Percentiles rank a stretch among this genome's conserved stretches.
Conservation (phyloP, 2,888 invertebrate genomes). For the Oscheius onirici region DNA sequence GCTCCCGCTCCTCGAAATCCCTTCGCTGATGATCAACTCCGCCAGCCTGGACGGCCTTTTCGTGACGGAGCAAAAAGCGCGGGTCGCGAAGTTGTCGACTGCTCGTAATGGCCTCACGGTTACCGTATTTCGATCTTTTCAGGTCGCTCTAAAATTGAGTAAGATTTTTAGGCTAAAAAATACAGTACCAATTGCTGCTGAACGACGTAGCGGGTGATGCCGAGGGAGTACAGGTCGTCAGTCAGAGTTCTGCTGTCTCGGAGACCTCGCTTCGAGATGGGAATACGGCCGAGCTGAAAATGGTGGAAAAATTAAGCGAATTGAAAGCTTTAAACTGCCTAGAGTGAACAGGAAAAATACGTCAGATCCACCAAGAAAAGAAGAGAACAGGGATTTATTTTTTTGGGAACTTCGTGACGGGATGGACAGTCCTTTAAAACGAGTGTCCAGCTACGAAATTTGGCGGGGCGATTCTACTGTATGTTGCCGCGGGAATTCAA, state of each 20-base stretch:
- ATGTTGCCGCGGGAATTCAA: too few species aligned
- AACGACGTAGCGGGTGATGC: background rate
- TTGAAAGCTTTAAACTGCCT: too few species aligned
- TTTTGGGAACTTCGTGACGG: too few species aligned
- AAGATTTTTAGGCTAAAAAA: too few species aligned
- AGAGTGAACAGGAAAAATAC: too few species aligned
- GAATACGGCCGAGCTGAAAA: slow-evolving; percentile 40
- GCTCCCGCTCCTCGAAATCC: background rate
- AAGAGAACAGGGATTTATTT: too few species aligned
- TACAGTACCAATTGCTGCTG: background rate
- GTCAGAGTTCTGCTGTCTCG: background rate
- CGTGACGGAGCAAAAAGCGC: background rate
- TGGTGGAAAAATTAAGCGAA: too few species aligned
- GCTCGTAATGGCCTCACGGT: slow-evolving; percentile 15
- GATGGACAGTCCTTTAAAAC: too few species aligned
- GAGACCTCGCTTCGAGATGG: slow-evolving; percentile 39
- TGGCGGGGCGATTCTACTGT: too few species aligned
- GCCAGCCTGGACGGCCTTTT: background rate
- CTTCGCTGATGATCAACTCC: background rate
- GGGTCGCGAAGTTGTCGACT: background rate
- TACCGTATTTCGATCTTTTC: slow-evolving; percentile 37
- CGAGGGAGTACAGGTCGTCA: background rate
- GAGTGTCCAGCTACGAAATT: too few species aligned
- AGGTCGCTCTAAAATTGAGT: slow-evolving; percentile 24
- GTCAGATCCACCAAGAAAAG: too few species aligned